Evolutionary conservation across 2,113 vertebrate species (phyloP), one percentile per base, ranked within the genome.

Genomic region (Motacilla alba): DNA sequence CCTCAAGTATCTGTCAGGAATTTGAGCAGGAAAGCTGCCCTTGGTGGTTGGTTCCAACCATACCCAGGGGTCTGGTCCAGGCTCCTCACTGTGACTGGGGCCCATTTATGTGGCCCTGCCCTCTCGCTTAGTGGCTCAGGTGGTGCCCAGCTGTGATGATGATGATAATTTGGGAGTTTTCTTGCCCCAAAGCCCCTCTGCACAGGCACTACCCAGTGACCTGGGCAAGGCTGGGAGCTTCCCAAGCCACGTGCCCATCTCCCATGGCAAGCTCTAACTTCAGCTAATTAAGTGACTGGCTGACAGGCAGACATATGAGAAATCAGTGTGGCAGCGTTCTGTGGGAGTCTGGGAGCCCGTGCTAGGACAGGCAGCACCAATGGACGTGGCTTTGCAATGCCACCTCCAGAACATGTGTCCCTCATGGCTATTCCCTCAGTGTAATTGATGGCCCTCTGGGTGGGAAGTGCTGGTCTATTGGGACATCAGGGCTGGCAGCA

Each of bases 331-430:
- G 33, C 90, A 79, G 83, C n/a, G 60, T 21, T 87, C 77, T 67
- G 60, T 26, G 3, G 35, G 37, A 80, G 43, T 22, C 47, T 53
- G 66, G 50, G 60, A 88, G 50, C 0, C 0, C 0, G 0, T 35
- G 41, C 52, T 39, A 27, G 69, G 82, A 90, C 5, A 9, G 82
- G 47, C 53, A 75, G 50, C 69, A 17, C 35, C 5, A 2, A 39
- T 19, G 64, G 68, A 39, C 13, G n/a, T 41, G 93, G 13, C 49
- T 90, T 82, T 84, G 86, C 96, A 96, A 78, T 95, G 75, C 86
- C 97, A 92, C 55, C 86, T 92, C 75, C 93, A 90, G 93, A 94
- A 93, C 33, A 52, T 2, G 47, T 69, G 41, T 90, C 73, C 69
- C 76, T 91, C 15, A 1, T 46, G 53, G 72, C 73, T 67, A 3